A percentile compares a stretch with the other conserved stretches of the same genome.
phyloP scores from a whole-genome alignment of 2,113 vertebrate genomes.

The Colossoma macropomum region DNA sequence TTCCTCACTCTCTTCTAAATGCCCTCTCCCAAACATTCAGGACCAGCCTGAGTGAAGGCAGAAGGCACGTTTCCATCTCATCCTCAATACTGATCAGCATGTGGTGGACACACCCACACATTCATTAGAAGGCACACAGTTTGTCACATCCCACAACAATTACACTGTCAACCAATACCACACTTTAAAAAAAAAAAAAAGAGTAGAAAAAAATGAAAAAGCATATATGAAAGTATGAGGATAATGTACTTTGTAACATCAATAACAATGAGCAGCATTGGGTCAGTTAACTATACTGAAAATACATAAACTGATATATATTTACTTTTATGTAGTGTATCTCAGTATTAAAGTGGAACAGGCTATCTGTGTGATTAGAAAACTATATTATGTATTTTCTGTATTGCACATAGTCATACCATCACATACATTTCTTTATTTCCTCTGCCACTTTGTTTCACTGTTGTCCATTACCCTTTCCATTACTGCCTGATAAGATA shows the following conservation, averaged over 20 bases:
- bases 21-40: slow-evolving; percentile 70
- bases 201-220: slow-evolving; percentile 66
- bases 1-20: slow-evolving; percentile 34
- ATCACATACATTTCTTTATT: slow-evolving; percentile 71
- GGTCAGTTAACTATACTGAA: slow-evolving; percentile 84
- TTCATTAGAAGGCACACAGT: slow-evolving; percentile 79
- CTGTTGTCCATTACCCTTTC: slow-evolving; percentile 23
- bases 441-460: slow-evolving; percentile 70
- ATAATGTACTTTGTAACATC: slow-evolving; percentile 73
- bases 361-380: slow-evolving; percentile 76
- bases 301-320: slow-evolving; percentile 81
- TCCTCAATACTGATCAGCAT: slow-evolving; percentile 79
- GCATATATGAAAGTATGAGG: slow-evolving; percentile 63
- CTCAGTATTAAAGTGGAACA: slow-evolving; percentile 71
- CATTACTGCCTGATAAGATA: slow-evolving; percentile 28
- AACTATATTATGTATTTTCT: slow-evolving; percentile 75
- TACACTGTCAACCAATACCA: slow-evolving; percentile 80
- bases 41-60: slow-evolving; percentile 89
- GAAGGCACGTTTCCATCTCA: slow-evolving; percentile 59
- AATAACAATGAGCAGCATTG: slow-evolving; percentile 89
- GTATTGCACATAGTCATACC: slow-evolving; percentile 94
- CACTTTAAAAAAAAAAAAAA: slow-evolving; percentile 67
- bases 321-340: slow-evolving; percentile 74
- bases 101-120: slow-evolving; percentile 78
- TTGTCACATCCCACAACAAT: slow-evolving; percentile 72